Conservation (phyloP, 2,888 invertebrate species). For the Tipula helvola region DNA sequence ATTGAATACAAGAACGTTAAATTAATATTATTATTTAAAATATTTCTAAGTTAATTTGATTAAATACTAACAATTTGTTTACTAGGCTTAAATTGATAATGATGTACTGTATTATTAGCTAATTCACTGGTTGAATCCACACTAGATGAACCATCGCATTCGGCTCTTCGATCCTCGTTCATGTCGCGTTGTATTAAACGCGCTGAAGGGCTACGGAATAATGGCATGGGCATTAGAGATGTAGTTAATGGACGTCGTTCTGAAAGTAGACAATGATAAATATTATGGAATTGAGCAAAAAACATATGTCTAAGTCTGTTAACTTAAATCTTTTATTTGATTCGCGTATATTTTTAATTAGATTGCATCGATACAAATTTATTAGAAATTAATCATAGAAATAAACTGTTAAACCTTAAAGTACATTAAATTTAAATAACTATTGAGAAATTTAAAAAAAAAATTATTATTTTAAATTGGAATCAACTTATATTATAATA, state of each 20-base stretch:
- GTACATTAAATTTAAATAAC: no score
- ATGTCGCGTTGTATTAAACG: constrained; percentile 34
- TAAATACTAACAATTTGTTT: constrained; percentile 36
- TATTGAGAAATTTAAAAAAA: no score
- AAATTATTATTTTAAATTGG: no score
- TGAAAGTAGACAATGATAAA: constrained; percentile 15
- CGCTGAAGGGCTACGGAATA: constrained; percentile 34
- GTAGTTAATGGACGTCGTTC: constrained; percentile 36
- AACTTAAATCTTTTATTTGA: no score
- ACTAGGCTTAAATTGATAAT: constrained; percentile 37
- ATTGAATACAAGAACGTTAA: constrained; percentile 11
- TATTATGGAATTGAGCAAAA: no score
- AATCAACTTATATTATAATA: no score
- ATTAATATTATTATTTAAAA: neutral
- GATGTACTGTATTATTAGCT: constrained; percentile 32
- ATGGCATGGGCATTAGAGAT: constrained; percentile 26
- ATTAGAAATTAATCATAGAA: no score
- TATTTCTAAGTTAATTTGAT: neutral
- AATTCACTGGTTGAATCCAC: constrained; percentile 26
- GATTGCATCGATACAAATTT: no score
- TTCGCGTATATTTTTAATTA: no score
- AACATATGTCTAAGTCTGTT: no score
- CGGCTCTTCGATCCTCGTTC: constrained; percentile 26
- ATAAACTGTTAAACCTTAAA: no score
- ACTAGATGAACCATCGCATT: constrained; percentile 19